Evolutionary conservation across 2,888 invertebrate genomes (phyloP), one percentile per base, ranked within the genome.

Genomic region (Argynnis bischoffii): DNA sequence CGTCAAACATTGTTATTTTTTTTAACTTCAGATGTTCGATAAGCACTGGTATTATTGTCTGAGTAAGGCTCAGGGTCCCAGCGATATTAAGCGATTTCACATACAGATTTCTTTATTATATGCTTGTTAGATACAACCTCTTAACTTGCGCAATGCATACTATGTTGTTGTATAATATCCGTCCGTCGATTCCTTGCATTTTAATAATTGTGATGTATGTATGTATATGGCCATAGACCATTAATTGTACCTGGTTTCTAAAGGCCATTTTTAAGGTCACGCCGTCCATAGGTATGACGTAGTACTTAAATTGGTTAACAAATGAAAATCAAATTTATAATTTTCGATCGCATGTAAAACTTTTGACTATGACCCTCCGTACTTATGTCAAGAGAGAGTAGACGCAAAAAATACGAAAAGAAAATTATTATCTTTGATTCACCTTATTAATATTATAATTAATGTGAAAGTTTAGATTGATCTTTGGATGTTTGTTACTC

Each of bases 61-160:
- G 8, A 51, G 50, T 48, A 48, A 59, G 63, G 50, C 65, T 69
- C 71, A 69, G 69, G 72, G 71, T 65, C 60, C 59, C 50, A 60
- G 63, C 69, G 55, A 67, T 71, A 71, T 65, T 67, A 64, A 54
- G 50, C 50, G 71, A 72, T 72, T 65, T 72, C 72, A 48, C 72
- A 72, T 69, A 50, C 55, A 67, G 69, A 72, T 72, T 69, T 67
- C 68, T 69, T 67, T 69, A 69, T 69, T 66, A 65, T 66, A 26
- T 48, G 63, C 53, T 60, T 35, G 50, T 59, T 73, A 54, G 68
- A 64, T 55, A 64, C 53, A 53, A 53, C 55, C 56, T 63, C 31
- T 50, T 50, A 51, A 21, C 46, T 59, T 35, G 50, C 35, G 21
- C 48, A 67, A 63, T 54, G 26, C 15, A 14, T 51, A 51, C 46